Percentiles rank a stretch among this genome's conserved stretches.
Conservation (phyloP, 2,113 vertebrate genomes). For the Emydura subglobosa region DNA sequence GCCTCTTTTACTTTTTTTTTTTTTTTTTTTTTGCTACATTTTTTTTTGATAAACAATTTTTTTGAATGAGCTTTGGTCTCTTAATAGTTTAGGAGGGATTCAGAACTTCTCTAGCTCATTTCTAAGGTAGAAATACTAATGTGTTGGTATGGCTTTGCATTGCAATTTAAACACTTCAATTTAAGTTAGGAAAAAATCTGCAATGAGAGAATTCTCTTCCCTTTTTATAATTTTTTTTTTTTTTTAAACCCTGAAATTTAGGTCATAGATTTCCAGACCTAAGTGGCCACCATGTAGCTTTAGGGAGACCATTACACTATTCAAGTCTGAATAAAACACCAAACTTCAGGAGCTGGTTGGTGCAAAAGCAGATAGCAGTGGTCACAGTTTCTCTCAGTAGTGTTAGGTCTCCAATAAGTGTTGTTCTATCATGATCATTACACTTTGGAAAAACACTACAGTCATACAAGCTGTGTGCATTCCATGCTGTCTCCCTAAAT, state of each 20-base stretch:
- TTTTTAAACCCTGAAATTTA: background rate
- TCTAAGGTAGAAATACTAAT: background rate
- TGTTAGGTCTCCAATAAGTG: background rate
- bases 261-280: background rate
- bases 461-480: background rate
- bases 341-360: background rate
- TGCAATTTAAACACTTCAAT: conserved; percentile 15
- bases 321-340: background rate
- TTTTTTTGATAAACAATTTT: background rate
- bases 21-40: background rate
- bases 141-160: background rate
- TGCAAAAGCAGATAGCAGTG: accelerated
- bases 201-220: conserved; percentile 7
- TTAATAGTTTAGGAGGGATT: background rate
- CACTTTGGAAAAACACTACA: background rate
- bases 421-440: background rate
- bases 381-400: background rate
- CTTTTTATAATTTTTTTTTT: background rate
- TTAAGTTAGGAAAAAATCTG: conserved; percentile 4
- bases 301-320: background rate
- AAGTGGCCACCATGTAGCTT: background rate
- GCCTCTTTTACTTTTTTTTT: background rate
- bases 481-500: background rate
- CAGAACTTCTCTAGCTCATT: background rate
- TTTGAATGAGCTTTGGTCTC: background rate